Base-by-base conservation (phyloP, 1,140 invertebrate genomes). In the Araneus ventricosus region DNA sequence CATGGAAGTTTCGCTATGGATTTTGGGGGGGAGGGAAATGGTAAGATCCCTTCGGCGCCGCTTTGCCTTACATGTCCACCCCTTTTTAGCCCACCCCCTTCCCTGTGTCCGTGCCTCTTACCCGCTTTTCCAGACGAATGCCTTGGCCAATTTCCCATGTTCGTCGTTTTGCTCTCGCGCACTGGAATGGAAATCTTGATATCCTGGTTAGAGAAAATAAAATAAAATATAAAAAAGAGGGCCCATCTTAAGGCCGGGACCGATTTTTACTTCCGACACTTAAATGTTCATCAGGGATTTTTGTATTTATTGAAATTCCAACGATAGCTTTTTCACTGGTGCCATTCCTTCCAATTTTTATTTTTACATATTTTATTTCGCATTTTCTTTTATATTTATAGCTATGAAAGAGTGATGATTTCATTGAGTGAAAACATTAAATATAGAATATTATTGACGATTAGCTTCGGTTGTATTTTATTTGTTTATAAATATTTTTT, bases 61-160 rank as follows among this genome's bases (percentile, higher is more conserved):
- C 30, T 75, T 34, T 75, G 45, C 70, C 70, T 75, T 52, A 27
- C 80, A 30, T 52, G 80, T 45, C 39, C 41, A 41, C 41, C 80
- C 80, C 80, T 82, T 79, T 63, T 22, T 7, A 63, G 59, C 22
- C n/a, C 59, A 22, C 59, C 59, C 59, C 7, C n/a, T 24, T 4
- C n/a, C n/a, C 24, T 79, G 8, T 30, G 70, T 27, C 70, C 20
- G 17, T 79, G 70, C 70, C 27, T 79, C 20, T 79, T 63, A 34
- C 70, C 34, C 27, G 10, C 70, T 79, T 82, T 82, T 52, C 80
- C 41, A 30, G 80, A 14, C 80, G 80, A 52, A 41, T 82, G 80
- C 80, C 37, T 24, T 41, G 41, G 37, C 80, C 80, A 82, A 82
- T 82, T 82, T 82, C 39, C 80, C 80, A 45, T 52, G 39, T 27